A percentile compares a stretch with the other conserved stretches of the same genome.
Evolutionary conservation across 2,113 vertebrate genomes (phyloP).

Genomic region (Zosterops borbonicus): DNA sequence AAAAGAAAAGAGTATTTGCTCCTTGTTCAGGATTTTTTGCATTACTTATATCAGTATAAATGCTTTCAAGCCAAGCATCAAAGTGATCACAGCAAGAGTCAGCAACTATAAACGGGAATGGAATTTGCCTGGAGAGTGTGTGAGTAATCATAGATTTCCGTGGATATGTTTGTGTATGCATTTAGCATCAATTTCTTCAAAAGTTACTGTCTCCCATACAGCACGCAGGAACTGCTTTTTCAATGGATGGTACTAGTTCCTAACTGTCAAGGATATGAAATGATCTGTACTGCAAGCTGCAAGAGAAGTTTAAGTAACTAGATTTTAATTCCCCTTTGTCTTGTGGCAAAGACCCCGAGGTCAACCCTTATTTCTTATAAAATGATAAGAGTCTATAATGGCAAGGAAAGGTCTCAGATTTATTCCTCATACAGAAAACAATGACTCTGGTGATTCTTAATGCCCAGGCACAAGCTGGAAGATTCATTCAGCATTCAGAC

Average conservation of each 20-base stretch:
- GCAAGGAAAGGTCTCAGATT: not conserved
- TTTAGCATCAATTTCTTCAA: not conserved
- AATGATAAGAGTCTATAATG: not conserved
- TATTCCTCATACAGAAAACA: not conserved
- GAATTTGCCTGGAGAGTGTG: not conserved
- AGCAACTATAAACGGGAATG: not conserved
- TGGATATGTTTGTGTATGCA: not conserved
- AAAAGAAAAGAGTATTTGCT: not conserved
- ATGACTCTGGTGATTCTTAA: not conserved
- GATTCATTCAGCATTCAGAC: not conserved
- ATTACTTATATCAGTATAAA: not conserved
- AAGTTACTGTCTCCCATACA: not conserved
- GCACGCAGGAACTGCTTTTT: not conserved
- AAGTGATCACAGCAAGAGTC: not conserved
- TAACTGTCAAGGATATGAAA: not conserved
- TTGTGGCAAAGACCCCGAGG: not conserved
- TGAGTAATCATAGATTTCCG: not conserved
- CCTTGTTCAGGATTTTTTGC: not conserved
- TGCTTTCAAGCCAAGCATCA: slow-evolving; percentile 6
- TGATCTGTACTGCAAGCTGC: not conserved
- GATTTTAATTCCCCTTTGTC: not conserved
- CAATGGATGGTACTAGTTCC: not conserved
- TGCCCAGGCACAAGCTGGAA: not conserved
- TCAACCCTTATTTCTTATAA: not conserved
- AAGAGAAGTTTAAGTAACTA: not conserved